Evolutionary conservation across 1,140 invertebrate species (phyloP).

Genomic region (Bursaphelenchus mucronatus): DNA sequence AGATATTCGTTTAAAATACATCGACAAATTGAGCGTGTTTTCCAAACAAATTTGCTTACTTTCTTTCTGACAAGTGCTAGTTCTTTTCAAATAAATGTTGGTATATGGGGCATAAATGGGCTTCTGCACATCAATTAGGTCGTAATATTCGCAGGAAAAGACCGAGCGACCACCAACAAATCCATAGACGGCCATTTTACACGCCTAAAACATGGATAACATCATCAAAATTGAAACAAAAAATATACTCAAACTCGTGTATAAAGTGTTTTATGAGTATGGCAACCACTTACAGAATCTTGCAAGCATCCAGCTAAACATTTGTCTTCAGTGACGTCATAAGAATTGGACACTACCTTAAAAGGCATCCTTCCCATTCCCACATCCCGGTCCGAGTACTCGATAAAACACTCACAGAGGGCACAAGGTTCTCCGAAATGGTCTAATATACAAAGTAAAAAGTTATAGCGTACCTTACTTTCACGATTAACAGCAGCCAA

Average conservation of each 20-base stretch:
- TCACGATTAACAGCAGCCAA: no score
- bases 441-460: constrained; percentile 32
- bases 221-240: constrained; percentile 11
- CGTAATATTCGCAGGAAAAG: constrained; percentile 56
- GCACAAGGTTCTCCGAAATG: constrained; percentile 54
- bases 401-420: constrained; percentile 53
- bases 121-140: constrained; percentile 26
- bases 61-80: constrained; percentile 28
- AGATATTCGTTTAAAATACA: no score
- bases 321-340: constrained; percentile 50
- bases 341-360: constrained; percentile 49
- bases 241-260: no score
- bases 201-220: constrained; percentile 42
- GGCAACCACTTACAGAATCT: constrained; percentile 43
- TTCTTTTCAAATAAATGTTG: constrained; percentile 39
- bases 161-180: constrained; percentile 53
- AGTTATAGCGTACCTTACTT: no score
- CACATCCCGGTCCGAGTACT: constrained; percentile 53
- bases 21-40: not conserved
- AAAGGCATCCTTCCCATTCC: constrained; percentile 42
- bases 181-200: constrained; percentile 54
- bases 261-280: no score
- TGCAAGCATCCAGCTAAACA: constrained; percentile 48
- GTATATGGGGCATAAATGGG: constrained; percentile 47
- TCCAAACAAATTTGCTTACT: constrained; percentile 21